These are phyloP conservation scores for Caerostris darwini DNA, from an alignment of 1,140 invertebrate genomes.

Conservation along the genomic window DNA sequence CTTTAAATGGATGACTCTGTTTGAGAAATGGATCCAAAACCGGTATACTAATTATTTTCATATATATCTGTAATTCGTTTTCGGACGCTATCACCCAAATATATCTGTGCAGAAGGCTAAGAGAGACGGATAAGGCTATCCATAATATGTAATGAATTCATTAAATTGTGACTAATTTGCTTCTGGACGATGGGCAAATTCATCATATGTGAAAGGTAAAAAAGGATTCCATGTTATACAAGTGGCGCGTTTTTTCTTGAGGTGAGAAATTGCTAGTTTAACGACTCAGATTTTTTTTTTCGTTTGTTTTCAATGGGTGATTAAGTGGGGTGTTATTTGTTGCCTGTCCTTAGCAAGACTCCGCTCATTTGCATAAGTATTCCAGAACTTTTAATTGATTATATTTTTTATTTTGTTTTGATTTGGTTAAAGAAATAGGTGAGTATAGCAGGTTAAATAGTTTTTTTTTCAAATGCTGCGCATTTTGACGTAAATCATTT, in stretches of 20 bases:
- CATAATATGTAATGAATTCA: constrained; percentile 9
- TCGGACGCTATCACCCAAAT: not conserved
- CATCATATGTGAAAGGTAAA: not conserved
- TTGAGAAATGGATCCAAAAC: constrained; percentile 9
- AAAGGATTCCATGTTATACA: not conserved
- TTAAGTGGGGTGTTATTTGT: not conserved
- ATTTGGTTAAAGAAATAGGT: too few species aligned
- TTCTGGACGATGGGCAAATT: not conserved
- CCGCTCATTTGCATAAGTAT: not conserved
- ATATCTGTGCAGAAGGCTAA: not conserved
- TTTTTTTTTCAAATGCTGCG: not conserved
- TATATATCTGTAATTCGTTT: not conserved
- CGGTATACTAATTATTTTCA: constrained; percentile 23
- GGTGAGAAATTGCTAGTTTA: not conserved
- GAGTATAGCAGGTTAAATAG: too few species aligned
- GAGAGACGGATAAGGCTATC: constrained; percentile 13
- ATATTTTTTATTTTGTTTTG: too few species aligned
- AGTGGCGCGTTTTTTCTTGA: not conserved
- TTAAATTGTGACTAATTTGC: constrained; percentile 6
- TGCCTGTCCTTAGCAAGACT: not conserved
- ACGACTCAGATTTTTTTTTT: not conserved
- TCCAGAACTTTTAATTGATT: not conserved
- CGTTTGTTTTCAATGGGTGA: not conserved
- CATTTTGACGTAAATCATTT: not conserved
- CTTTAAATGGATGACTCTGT: not conserved